phyloP scores from a whole-genome alignment of 2,888 invertebrate species.

The Drosophila meridionalis region DNA sequence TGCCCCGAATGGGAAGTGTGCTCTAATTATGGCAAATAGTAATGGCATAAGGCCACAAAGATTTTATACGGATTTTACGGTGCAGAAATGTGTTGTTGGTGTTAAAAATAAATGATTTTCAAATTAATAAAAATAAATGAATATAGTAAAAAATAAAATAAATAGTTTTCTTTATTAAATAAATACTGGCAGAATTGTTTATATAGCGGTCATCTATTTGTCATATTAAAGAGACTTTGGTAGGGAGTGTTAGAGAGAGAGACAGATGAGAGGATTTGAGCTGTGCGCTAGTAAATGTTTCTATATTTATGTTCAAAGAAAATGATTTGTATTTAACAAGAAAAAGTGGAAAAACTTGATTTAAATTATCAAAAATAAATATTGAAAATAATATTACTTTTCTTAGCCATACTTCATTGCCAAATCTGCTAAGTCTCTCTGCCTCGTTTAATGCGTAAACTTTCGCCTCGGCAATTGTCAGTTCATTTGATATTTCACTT shows the following conservation, averaged over 20 bases:
- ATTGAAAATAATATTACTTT: neutral
- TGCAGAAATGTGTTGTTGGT: too few species aligned
- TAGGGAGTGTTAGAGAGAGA: too few species aligned
- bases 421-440: neutral
- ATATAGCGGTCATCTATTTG: neutral
- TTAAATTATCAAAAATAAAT: neutral
- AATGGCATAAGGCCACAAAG: neutral
- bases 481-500: constrained; percentile 33
- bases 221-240: too few species aligned
- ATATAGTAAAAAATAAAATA: neutral
- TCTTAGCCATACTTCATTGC: too few species aligned
- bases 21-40: neutral
- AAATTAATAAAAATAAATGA: neutral
- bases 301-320: neutral
- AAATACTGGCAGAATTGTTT: too few species aligned
- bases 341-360: neutral
- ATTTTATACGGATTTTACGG: neutral
- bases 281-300: too few species aligned
- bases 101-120: too few species aligned
- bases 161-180: too few species aligned
- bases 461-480: constrained; percentile 18
- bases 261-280: too few species aligned
- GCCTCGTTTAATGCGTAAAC: neutral
- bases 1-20: neutral
- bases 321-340: neutral